A percentile compares a stretch with the other conserved stretches of the same genome.
Evolutionary conservation across 2,113 vertebrate species (phyloP).

Genomic region (Xenopus laevis): DNA sequence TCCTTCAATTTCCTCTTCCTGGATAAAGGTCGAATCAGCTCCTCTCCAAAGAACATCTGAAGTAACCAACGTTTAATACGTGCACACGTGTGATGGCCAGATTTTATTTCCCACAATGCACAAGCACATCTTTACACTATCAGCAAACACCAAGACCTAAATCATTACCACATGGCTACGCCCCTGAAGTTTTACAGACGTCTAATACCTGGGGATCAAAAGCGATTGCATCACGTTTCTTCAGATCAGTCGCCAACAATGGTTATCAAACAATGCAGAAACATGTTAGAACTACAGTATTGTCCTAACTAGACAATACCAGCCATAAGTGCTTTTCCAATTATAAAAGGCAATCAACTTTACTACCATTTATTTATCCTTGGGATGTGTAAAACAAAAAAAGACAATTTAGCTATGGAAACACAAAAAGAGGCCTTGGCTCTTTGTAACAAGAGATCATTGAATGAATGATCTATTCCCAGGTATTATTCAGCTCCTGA

Average conservation of each 20-base stretch:
- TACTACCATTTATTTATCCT: slow-evolving; percentile 10
- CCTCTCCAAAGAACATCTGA: not conserved
- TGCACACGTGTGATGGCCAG: slow-evolving; percentile 11
- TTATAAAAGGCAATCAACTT: slow-evolving; percentile 13
- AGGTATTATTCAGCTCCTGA: too few relatives aligned
- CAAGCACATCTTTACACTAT: slow-evolving; percentile 75
- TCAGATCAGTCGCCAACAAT: slow-evolving; percentile 67
- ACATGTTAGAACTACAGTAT: slow-evolving; percentile 59
- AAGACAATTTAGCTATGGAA: too few relatives aligned
- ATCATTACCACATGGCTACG: slow-evolving; percentile 83
- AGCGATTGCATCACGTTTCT: slow-evolving; percentile 62
- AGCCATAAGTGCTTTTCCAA: slow-evolving; percentile 12
- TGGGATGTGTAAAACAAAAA: not conserved
- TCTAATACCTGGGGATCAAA: slow-evolving; percentile 76
- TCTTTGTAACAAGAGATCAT: too few relatives aligned
- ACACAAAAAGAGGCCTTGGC: too few relatives aligned
- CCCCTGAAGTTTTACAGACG: slow-evolving; percentile 84
- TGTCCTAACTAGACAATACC: slow-evolving; percentile 44
- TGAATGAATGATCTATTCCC: too few relatives aligned
- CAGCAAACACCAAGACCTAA: slow-evolving; percentile 69
- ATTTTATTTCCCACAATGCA: slow-evolving; percentile 49
- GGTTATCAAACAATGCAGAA: slow-evolving; percentile 52
- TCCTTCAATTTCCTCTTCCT: too few relatives aligned
- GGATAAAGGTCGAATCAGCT: too few relatives aligned
- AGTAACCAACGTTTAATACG: not conserved